Conservation (phyloP, 2,888 invertebrate genomes). For the Caenorhabditis sp. region DNA sequence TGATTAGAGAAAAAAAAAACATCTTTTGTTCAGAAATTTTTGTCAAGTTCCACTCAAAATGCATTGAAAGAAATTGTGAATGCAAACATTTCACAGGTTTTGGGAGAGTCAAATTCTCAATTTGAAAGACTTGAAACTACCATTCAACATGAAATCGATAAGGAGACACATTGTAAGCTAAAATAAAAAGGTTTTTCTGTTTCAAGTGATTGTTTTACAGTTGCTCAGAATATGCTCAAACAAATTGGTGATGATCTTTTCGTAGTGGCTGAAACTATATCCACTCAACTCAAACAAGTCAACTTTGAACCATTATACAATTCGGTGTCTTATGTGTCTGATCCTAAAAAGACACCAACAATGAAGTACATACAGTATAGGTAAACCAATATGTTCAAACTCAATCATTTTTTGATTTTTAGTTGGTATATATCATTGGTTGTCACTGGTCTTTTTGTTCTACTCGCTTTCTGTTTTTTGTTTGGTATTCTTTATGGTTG, state of each 20-base stretch:
- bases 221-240: slow-evolving; percentile 52
- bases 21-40: slow-evolving; percentile 41
- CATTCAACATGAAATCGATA: slow-evolving; percentile 49
- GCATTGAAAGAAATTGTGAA: slow-evolving; percentile 48
- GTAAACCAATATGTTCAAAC: slow-evolving; percentile 20
- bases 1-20: neutral
- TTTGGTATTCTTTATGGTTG: slow-evolving; percentile 73
- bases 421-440: slow-evolving; percentile 73
- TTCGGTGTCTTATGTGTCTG: slow-evolving; percentile 50
- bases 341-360: slow-evolving; percentile 49
- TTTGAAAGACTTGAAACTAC: slow-evolving; percentile 46
- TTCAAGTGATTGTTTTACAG: slow-evolving; percentile 28
- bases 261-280: slow-evolving; percentile 60
- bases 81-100: slow-evolving; percentile 47
- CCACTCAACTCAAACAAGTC: slow-evolving; percentile 59
- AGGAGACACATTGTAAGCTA: slow-evolving; percentile 40
- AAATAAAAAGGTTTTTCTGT: neutral
- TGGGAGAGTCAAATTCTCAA: slow-evolving; percentile 44
- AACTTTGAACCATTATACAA: slow-evolving; percentile 62
- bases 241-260: slow-evolving; percentile 62
- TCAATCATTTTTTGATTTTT: slow-evolving; percentile 26
- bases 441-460: slow-evolving; percentile 70
- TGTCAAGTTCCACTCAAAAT: slow-evolving; percentile 38
- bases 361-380: slow-evolving; percentile 54
- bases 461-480: slow-evolving; percentile 72